A percentile compares a stretch with the other conserved stretches of the same genome.
Conservation (phyloP, 2,888 invertebrate genomes). For the Tipula lateralis region DNA sequence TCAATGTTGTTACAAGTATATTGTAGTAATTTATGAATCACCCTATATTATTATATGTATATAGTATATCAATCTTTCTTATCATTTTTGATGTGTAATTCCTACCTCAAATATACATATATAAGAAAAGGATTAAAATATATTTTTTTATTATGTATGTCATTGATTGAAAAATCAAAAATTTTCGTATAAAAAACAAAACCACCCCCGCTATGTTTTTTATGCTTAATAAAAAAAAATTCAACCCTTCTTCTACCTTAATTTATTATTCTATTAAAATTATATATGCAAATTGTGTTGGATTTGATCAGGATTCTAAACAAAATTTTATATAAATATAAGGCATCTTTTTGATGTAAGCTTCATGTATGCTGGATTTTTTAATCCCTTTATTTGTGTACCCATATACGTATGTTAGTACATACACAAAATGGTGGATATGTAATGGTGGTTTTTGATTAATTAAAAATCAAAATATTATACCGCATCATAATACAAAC, state of each 20-base stretch:
- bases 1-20: background rate
- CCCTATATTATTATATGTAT: background rate
- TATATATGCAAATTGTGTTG: conserved; percentile 24
- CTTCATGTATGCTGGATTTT: background rate
- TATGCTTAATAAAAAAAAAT: background rate
- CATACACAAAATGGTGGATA: background rate
- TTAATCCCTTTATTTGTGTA: conserved; percentile 16
- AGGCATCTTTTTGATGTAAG: conserved; percentile 19
- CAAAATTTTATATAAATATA: background rate
- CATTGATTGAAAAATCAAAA: conserved; percentile 24
- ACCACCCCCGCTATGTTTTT: conserved; percentile 12
- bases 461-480: conserved; percentile 24
- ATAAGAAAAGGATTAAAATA: background rate
- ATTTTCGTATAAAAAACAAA: background rate
- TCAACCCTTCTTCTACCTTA: conserved; percentile 11
- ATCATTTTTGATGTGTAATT: background rate
- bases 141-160: background rate
- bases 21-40: background rate
- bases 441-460: conserved; percentile 15
- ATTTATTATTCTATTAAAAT: conserved; percentile 24
- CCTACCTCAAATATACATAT: background rate
- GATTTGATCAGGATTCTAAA: conserved; percentile 19
- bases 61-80: background rate
- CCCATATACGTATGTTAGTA: background rate
- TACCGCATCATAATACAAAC: background rate